Conservation (phyloP, 2,797 vertebrate species). For the Amblyraja radiata region DNA sequence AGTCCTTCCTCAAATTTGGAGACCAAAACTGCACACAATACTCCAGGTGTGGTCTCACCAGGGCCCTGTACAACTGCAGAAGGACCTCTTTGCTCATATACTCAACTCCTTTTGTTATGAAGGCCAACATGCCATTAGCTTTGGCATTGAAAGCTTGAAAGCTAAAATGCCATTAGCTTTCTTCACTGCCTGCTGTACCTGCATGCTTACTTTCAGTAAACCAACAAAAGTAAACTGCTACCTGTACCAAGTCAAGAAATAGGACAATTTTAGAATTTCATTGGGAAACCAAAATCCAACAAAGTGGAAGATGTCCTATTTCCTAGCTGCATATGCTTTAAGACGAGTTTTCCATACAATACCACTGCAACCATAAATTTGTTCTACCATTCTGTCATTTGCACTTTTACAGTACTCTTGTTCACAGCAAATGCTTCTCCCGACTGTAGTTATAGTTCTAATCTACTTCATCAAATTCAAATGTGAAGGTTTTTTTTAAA, state of each 20-base stretch:
- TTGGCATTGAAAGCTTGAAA: too few species aligned
- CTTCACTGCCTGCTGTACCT: too few species aligned
- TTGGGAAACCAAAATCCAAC: too few species aligned
- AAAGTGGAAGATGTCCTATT: too few species aligned
- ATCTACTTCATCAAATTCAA: background rate
- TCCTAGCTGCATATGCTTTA: background rate
- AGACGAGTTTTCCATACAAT: background rate
- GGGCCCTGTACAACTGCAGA: too few species aligned
- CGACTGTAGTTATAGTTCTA: background rate
- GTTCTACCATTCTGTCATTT: background rate
- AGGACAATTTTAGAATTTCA: background rate
- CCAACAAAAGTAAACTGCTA: background rate
- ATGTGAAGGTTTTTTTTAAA: background rate
- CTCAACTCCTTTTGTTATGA: too few species aligned
- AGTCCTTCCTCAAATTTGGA: too few species aligned
- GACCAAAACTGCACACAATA: too few species aligned
- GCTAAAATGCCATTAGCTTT: too few species aligned
- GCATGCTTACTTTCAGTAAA: background rate
- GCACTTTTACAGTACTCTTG: background rate
- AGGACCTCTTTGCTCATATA: too few species aligned
- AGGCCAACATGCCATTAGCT: too few species aligned
- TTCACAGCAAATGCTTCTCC: background rate
- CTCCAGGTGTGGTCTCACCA: too few species aligned
- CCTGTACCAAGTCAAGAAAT: background rate
- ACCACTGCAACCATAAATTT: background rate